These are phyloP conservation scores for Phylloscopus collybita DNA, from an alignment of 2,797 vertebrate species.

Conservation along the genomic window DNA sequence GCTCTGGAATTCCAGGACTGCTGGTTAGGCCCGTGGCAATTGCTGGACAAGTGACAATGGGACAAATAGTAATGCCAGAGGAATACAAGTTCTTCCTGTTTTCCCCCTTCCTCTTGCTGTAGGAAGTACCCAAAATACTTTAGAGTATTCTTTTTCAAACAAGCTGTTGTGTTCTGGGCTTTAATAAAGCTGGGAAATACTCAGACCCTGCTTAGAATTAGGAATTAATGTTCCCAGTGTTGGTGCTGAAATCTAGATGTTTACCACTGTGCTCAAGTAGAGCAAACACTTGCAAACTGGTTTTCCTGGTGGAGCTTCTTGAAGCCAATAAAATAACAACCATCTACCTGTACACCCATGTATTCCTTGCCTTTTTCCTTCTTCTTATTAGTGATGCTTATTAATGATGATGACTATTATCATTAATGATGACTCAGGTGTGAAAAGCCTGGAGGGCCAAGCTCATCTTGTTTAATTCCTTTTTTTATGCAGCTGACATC, in stretches of 20 bases:
- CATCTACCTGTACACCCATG: neutral
- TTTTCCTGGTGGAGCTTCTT: neutral
- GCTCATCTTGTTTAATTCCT: neutral
- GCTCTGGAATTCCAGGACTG: conserved; percentile 21
- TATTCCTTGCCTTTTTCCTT: neutral
- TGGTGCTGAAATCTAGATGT: neutral
- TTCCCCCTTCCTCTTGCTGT: neutral
- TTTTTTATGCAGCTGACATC: neutral
- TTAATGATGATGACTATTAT: neutral
- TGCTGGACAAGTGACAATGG: neutral
- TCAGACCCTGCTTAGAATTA: neutral
- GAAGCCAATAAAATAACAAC: neutral
- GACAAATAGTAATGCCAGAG: neutral
- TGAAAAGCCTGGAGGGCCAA: neutral
- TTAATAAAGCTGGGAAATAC: neutral
- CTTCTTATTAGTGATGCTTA: neutral
- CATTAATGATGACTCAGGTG: neutral
- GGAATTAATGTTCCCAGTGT: neutral
- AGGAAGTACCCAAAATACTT: conserved; percentile 3
- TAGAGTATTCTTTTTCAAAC: neutral
- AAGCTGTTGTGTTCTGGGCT: neutral
- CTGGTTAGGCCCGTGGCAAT: neutral
- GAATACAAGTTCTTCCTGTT: conserved; percentile 45
- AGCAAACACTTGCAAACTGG: neutral
- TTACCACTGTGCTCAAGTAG: neutral